Evolutionary conservation across 2,113 vertebrate species (phyloP).

Genomic region (Penelope pileata): DNA sequence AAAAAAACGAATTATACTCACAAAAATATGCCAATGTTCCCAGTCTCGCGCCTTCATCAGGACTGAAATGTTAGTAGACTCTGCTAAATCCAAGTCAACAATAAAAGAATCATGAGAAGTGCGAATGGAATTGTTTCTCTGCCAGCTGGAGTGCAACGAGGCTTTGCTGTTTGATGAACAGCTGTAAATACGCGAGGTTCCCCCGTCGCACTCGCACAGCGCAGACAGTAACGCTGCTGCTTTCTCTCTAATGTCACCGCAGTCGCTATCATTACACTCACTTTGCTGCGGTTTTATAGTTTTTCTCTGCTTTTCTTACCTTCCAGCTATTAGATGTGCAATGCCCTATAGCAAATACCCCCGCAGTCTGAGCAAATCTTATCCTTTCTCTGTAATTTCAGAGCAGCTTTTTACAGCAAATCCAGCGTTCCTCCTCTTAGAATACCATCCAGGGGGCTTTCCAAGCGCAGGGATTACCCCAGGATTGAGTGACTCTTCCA

Average conservation of each 20-base stretch:
- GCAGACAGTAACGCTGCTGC: neutral
- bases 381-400: neutral
- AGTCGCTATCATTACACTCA: neutral
- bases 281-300: neutral
- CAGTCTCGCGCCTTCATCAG: neutral
- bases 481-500: neutral
- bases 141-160: constrained; percentile 23
- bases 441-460: neutral
- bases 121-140: constrained; percentile 53
- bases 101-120: constrained; percentile 50
- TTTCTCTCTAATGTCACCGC: neutral
- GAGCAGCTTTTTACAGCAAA: neutral
- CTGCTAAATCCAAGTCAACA: constrained; percentile 49
- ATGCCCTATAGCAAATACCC: neutral
- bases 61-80: constrained; percentile 31
- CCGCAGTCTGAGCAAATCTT: neutral
- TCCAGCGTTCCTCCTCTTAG: neutral
- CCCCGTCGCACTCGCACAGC: neutral
- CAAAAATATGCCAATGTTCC: constrained; percentile 40
- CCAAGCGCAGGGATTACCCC: neutral
- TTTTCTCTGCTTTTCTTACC: neutral
- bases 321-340: neutral
- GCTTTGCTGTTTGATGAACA: constrained; percentile 49
- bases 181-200: constrained; percentile 45
- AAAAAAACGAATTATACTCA: constrained; percentile 44